Evolutionary conservation across 64 coral and sea anemone genomes (phyloP).

Genomic region (Acropora tenuis): DNA sequence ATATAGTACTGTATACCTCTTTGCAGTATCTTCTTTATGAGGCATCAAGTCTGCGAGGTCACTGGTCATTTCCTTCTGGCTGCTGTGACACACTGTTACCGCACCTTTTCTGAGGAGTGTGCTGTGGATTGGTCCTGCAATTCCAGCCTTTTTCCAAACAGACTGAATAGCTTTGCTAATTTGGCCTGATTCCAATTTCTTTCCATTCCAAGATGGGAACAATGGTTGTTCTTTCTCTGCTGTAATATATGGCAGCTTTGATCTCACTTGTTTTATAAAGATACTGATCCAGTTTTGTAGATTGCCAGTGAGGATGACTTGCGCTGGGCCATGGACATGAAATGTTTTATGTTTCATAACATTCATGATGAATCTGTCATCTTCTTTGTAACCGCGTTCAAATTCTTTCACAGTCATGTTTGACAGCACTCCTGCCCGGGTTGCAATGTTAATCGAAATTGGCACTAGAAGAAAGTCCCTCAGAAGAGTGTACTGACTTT

Average conservation of each 20-base stretch:
- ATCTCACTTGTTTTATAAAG: constrained; percentile 22
- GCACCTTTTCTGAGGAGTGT: constrained; percentile 70
- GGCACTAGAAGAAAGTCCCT: constrained; percentile 12
- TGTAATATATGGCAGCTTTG: constrained; percentile 13
- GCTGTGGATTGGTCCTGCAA: constrained; percentile 36
- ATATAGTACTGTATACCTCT: too few species aligned
- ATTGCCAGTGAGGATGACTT: constrained; percentile 3
- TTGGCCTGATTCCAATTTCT: constrained; percentile 61
- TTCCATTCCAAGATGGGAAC: constrained; percentile 75
- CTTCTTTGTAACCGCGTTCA: constrained; percentile 17
- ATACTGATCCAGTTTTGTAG: constrained; percentile 25
- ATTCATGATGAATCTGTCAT: constrained; percentile 26
- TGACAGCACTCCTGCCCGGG: constrained; percentile 35
- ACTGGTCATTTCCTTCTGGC: constrained; percentile 16
- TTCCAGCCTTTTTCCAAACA: constrained; percentile 65
- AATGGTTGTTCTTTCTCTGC: constrained; percentile 19
- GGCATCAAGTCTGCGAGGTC: constrained; percentile 66
- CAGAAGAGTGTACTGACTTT: too few species aligned
- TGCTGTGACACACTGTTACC: constrained; percentile 52
- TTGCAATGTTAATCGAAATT: constrained; percentile 22
- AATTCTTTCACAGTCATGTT: constrained; percentile 43
- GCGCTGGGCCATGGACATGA: constrained; percentile 30
- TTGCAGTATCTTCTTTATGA: constrained; percentile 64
- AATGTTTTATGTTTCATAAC: constrained; percentile 29
- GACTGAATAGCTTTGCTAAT: constrained; percentile 70